Evolutionary conservation across 2,797 vertebrate species (phyloP).

Genomic region (Acridotheres tristis): DNA sequence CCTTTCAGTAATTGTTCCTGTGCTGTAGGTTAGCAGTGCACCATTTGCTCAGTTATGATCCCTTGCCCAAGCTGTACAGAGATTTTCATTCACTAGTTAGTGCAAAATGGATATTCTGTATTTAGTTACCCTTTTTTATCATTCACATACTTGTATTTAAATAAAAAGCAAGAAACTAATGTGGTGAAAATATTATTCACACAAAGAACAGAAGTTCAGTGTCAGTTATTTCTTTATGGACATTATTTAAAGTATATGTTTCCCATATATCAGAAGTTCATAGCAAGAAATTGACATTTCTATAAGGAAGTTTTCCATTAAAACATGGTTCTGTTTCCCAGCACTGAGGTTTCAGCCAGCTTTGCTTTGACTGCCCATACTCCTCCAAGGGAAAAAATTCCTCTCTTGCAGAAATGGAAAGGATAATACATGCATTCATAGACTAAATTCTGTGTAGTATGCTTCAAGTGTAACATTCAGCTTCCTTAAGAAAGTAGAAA

Average conservation of each 20-base stretch:
- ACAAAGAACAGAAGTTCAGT: not conserved
- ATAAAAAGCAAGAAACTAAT: not conserved
- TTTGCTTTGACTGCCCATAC: not conserved
- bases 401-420: not conserved
- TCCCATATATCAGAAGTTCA: not conserved
- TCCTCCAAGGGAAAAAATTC: not conserved
- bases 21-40: not conserved
- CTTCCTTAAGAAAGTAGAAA: slow-evolving; percentile 16
- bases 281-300: not conserved
- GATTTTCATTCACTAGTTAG: not conserved
- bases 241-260: not conserved
- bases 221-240: not conserved
- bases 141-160: not conserved
- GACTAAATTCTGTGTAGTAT: not conserved
- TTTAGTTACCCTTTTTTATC: not conserved
- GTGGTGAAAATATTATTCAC: not conserved
- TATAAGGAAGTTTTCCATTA: not conserved
- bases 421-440: not conserved
- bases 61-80: not conserved
- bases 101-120: not conserved
- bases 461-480: not conserved
- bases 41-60: not conserved
- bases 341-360: not conserved
- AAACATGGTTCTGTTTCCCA: not conserved
- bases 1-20: not conserved